Evolutionary conservation across 2,888 invertebrate genomes (phyloP).

Genomic region (Tachina grossa): DNA sequence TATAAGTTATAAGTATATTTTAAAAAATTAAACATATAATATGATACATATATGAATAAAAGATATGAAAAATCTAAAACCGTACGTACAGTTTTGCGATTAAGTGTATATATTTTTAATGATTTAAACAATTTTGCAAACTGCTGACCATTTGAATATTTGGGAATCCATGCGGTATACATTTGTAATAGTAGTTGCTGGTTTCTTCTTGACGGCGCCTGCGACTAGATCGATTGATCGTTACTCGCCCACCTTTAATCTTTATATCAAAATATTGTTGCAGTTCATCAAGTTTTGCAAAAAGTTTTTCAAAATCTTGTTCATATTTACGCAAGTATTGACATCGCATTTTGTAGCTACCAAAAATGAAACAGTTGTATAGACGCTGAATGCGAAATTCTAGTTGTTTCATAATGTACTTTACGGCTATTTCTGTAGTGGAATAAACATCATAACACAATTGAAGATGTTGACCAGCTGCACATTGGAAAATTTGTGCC

Average conservation of each 20-base stretch:
- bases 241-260: conserved; percentile 74
- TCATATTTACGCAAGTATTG: conserved; percentile 78
- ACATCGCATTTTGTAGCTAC: conserved; percentile 76
- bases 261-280: conserved; percentile 79
- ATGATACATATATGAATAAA: too few relatives aligned
- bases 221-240: conserved; percentile 64
- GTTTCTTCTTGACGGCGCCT: conserved; percentile 26
- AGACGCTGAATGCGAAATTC: conserved; percentile 80
- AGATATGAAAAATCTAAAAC: too few relatives aligned
- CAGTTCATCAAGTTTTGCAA: conserved; percentile 77
- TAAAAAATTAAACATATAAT: not conserved
- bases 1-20: too few relatives aligned
- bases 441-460: conserved; percentile 78
- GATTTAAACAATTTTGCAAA: conserved; percentile 75
- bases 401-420: conserved; percentile 77
- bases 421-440: conserved; percentile 77
- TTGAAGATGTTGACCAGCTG: conserved; percentile 73
- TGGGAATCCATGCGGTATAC: conserved; percentile 78
- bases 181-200: conserved; percentile 63
- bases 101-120: not conserved
- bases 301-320: conserved; percentile 76
- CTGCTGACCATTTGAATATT: conserved; percentile 74
- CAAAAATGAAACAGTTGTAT: conserved; percentile 78
- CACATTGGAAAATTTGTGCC: conserved; percentile 77
- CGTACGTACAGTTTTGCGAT: not conserved